A percentile compares a stretch with the other conserved stretches of the same genome.
phyloP scores from a whole-genome alignment of 1,140 invertebrate species.

The Neodiprion lecontei region DNA sequence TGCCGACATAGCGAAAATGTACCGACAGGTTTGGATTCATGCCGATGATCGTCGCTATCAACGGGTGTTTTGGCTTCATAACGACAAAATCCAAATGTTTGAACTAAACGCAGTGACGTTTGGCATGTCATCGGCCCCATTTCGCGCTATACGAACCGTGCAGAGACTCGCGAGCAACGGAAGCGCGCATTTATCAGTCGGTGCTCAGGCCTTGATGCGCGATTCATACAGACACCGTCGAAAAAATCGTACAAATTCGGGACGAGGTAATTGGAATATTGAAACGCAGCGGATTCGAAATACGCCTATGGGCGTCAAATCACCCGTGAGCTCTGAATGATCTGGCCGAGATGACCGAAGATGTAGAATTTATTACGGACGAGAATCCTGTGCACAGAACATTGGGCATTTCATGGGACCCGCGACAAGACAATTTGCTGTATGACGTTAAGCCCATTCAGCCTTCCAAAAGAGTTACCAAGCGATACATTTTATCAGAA shows the following conservation, averaged over 20 bases:
- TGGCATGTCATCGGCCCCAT: slow-evolving; percentile 19
- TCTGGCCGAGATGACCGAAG: background rate
- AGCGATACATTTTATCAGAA: slow-evolving; percentile 23
- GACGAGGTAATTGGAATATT: slow-evolving; percentile 34
- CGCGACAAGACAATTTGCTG: slow-evolving; percentile 9
- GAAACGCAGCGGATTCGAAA: slow-evolving; percentile 34
- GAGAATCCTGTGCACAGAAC: slow-evolving; percentile 13
- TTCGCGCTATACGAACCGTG: background rate
- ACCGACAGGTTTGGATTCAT: slow-evolving; percentile 34
- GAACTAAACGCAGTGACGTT: slow-evolving; percentile 26
- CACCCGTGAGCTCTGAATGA: slow-evolving; percentile 6
- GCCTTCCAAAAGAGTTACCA: slow-evolving; percentile 7
- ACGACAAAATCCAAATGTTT: slow-evolving; percentile 25
- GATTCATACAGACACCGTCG: slow-evolving; percentile 47
- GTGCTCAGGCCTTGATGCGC: slow-evolving; percentile 32
- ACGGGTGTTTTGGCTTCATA: slow-evolving; percentile 39
- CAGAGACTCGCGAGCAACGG: background rate
- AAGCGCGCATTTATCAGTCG: slow-evolving; percentile 22
- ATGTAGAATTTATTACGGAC: background rate
- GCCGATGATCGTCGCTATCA: slow-evolving; percentile 37
- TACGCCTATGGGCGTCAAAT: slow-evolving; percentile 45
- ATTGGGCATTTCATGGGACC: slow-evolving; percentile 23
- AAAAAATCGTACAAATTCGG: slow-evolving; percentile 37
- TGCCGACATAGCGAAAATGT: slow-evolving; percentile 41
- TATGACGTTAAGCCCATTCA: background rate